phyloP scores from a whole-genome alignment of 2,113 vertebrate genomes.

The Etia nguti region DNA sequence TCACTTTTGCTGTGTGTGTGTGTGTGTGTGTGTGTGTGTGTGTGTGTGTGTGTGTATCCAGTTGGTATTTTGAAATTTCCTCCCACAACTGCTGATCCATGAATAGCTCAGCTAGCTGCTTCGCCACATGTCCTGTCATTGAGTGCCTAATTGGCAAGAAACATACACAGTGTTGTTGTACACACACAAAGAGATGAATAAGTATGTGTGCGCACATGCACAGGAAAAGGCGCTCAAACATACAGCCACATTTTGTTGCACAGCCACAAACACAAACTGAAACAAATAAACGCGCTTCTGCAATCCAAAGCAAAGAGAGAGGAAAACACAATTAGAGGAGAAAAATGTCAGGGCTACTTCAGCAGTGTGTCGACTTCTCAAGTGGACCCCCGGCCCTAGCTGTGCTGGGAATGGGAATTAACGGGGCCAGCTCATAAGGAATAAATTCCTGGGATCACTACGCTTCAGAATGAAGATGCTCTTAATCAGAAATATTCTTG shows the following conservation, averaged over 20 bases:
- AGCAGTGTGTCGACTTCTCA: conserved; percentile 41
- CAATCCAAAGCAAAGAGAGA: conserved; percentile 28
- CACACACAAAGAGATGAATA: conserved; percentile 55
- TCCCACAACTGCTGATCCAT: conserved; percentile 70
- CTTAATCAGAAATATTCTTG: conserved; percentile 35
- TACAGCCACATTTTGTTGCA: neutral
- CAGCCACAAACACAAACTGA: neutral
- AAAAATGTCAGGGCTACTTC: conserved; percentile 59
- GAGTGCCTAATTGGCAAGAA: conserved; percentile 72
- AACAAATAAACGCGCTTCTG: neutral
- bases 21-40: neutral
- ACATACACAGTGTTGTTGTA: conserved; percentile 44
- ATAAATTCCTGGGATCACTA: conserved; percentile 10
- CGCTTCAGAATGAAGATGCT: conserved; percentile 12
- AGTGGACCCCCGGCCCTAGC: conserved; percentile 12
- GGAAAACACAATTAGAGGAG: conserved; percentile 64
- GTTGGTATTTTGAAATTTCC: conserved; percentile 58
- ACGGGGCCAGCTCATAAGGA: conserved; percentile 37
- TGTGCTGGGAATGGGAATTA: conserved; percentile 61
- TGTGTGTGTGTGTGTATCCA: neutral
- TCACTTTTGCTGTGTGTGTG: conserved; percentile 1
- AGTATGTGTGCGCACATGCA: neutral
- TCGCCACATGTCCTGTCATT: conserved; percentile 71
- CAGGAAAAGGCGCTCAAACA: neutral
- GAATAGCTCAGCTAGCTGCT: conserved; percentile 63